Evolutionary conservation across 2,888 invertebrate species (phyloP).

Genomic region (Quadriops clusia): DNA sequence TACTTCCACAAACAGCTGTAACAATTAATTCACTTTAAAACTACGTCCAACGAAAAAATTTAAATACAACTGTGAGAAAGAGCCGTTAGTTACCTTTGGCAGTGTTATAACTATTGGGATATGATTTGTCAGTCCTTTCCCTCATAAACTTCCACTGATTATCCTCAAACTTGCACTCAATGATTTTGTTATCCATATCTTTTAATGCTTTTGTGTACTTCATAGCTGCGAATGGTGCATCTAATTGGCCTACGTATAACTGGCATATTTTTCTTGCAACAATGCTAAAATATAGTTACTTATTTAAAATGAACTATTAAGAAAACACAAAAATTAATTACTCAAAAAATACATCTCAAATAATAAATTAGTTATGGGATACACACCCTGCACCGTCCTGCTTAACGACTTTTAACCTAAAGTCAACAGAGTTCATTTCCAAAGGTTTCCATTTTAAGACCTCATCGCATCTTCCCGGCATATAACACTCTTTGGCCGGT

Average conservation of each 20-base stretch:
- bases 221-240: conserved; percentile 58
- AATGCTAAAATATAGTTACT: conserved; percentile 41
- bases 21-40: conserved; percentile 18
- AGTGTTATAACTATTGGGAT: conserved; percentile 81
- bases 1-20: conserved; percentile 73
- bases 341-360: conserved; percentile 8
- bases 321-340: conserved; percentile 12
- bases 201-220: conserved; percentile 68
- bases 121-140: conserved; percentile 91
- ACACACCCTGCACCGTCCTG: conserved; percentile 62
- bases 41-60: conserved; percentile 10
- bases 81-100: conserved; percentile 50
- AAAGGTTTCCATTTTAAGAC: conserved; percentile 98
- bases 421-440: conserved; percentile 91
- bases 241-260: conserved; percentile 66
- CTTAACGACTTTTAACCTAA: conserved; percentile 69
- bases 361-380: conserved; percentile 6
- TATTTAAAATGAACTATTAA: conserved; percentile 6
- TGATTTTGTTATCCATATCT: conserved; percentile 80
- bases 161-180: conserved; percentile 83
- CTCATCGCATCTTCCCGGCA: conserved; percentile 65
- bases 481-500: conserved; percentile 77
- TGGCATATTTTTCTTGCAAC: conserved; percentile 56
- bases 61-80: conserved; percentile 1
- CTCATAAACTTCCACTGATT: conserved; percentile 88